Conservation (phyloP, 2,888 invertebrate species). For the Hipparchia sbordonii region DNA sequence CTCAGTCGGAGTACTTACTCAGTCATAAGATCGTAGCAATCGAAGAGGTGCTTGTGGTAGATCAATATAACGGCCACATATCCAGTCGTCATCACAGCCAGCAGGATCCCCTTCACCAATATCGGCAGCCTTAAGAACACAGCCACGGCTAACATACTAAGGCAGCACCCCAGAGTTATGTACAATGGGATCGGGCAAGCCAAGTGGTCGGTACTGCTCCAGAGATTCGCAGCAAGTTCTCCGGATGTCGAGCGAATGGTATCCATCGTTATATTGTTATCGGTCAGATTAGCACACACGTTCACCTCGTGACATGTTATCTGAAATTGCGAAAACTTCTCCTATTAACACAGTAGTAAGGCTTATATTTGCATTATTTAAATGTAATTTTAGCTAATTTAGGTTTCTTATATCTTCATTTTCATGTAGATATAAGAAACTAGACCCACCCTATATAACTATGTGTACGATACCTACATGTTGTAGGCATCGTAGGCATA, state of each 20-base stretch:
- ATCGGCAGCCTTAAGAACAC: conserved; percentile 93
- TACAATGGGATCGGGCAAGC: conserved; percentile 94
- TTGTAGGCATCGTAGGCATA: too few relatives aligned
- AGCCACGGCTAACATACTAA: conserved; percentile 92
- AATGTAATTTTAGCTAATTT: too few relatives aligned
- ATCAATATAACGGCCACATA: conserved; percentile 91
- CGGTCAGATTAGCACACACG: conserved; percentile 69
- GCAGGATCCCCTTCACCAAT: conserved; percentile 89
- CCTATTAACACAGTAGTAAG: conserved; percentile 13
- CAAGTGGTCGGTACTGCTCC: conserved; percentile 85
- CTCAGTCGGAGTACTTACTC: conserved; percentile 82
- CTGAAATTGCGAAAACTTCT: conserved; percentile 50
- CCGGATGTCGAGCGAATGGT: conserved; percentile 70
- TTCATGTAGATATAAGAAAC: too few relatives aligned
- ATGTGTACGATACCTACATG: too few relatives aligned
- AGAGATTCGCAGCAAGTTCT: conserved; percentile 61
- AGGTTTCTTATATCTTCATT: too few relatives aligned
- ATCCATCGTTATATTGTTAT: conserved; percentile 79
- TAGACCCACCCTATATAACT: too few relatives aligned
- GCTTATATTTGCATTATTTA: neutral
- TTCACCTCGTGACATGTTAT: conserved; percentile 73
- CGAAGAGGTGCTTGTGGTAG: conserved; percentile 90
- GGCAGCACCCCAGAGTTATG: conserved; percentile 91
- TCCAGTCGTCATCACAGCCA: conserved; percentile 90
- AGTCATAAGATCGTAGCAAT: conserved; percentile 90